These are phyloP conservation scores for Periophthalmus magnuspinnatus DNA, from an alignment of 2,797 vertebrate genomes.

Conservation along the genomic window DNA sequence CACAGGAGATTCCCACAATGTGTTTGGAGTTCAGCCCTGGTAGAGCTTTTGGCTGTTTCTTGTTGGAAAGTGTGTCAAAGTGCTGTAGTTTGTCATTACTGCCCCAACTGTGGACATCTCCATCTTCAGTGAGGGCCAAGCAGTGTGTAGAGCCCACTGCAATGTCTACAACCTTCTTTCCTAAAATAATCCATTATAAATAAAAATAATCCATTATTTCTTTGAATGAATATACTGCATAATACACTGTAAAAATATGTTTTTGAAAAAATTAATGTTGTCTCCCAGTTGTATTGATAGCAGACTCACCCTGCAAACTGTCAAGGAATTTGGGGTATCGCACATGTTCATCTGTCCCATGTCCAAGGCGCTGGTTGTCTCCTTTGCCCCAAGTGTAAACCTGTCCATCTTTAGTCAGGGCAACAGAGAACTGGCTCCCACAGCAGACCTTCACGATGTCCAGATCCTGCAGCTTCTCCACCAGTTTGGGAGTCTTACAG, in stretches of 20 bases:
- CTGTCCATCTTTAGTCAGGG: slow-evolving; percentile 94
- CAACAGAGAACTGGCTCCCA: slow-evolving; percentile 95
- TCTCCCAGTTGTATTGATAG: too few relatives aligned
- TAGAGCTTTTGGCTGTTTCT: slow-evolving; percentile 91
- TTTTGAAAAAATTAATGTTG: neutral
- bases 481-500: slow-evolving; percentile 94
- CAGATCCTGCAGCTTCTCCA: slow-evolving; percentile 96
- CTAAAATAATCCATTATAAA: slow-evolving; percentile 60
- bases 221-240: neutral
- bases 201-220: neutral
- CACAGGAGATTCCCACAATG: slow-evolving; percentile 94
- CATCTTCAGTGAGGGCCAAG: slow-evolving; percentile 92
- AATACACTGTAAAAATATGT: neutral
- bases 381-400: slow-evolving; percentile 99
- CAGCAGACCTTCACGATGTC: slow-evolving; percentile 94
- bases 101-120: slow-evolving; percentile 97
- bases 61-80: slow-evolving; percentile 95
- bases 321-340: slow-evolving; percentile 96
- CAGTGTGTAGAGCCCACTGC: slow-evolving; percentile 97
- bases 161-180: slow-evolving; percentile 95
- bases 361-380: slow-evolving; percentile 95
- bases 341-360: slow-evolving; percentile 95
- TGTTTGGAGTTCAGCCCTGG: slow-evolving; percentile 94
- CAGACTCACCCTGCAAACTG: slow-evolving; percentile 87
- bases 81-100: slow-evolving; percentile 98